Evolutionary conservation across 1,140 invertebrate species (phyloP), one percentile per base, ranked within the genome.

Genomic region (Camponotus floridanus): DNA sequence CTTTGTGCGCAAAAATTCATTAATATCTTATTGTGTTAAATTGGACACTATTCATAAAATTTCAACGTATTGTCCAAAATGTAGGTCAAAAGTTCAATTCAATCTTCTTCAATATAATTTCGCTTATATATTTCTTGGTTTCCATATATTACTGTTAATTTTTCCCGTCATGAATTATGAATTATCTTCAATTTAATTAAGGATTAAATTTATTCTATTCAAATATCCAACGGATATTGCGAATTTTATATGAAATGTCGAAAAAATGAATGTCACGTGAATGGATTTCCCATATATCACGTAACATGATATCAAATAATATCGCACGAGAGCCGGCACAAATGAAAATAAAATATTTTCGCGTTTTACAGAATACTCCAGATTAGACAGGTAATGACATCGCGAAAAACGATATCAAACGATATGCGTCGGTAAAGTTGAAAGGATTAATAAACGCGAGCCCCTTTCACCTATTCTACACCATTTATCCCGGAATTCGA

Each of bases 121-220:
- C 15, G 18, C 15, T 70, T 39, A 26, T 26, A 26, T 26, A n/a
- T 42, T 71, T 59, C 15, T 11, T 8, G 3, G 11, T 7, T 42
- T 71, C 1, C 26, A 31, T 18, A 5, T 8, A 31, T 42, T 81
- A 31, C 33, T 70, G 36, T 68, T 59, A 59, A 59, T 31, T n/a
- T 39, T 18, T 13, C 31, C 26, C 31, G 26, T n/a, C n/a, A 45
- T 45, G 42, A 45, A 45, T 45, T 45, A 26, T 26, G n/a, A 39
- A 68, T 68, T 68, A 55, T 68, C 67, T 65, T 51, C 7, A 79
- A 3, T 65, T 9, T 79, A 51, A 67, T 67, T 55, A 80, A 68
- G n/a, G 4, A 70, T 80, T 70, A 70, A 59, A 80, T 70, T 80
- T 70, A 42, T n/a, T 80, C 42, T 8, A 57, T 57, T 80, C 45